phyloP scores from a whole-genome alignment of 2,113 vertebrate species.

The Phalacrocorax aristotelis region DNA sequence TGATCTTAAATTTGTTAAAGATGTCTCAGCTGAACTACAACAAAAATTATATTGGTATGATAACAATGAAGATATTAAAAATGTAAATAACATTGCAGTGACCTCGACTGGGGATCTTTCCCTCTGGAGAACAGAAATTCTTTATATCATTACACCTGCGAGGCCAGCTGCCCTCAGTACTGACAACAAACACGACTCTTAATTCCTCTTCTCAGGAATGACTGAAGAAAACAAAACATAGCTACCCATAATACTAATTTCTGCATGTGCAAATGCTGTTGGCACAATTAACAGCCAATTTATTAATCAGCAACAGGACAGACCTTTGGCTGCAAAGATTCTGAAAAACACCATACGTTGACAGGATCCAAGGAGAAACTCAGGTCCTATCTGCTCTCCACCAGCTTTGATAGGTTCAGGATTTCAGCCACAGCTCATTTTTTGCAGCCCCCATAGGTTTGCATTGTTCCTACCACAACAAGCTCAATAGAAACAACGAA shows the following conservation, averaged over 20 bases:
- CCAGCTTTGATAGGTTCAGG: neutral
- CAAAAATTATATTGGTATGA: neutral
- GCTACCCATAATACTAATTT: neutral
- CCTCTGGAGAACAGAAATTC: neutral
- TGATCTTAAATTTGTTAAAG: neutral
- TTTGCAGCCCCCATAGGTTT: neutral
- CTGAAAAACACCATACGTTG: fast-evolving
- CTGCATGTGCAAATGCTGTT: neutral
- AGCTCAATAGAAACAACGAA: neutral
- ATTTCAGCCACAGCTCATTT: neutral
- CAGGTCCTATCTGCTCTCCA: neutral
- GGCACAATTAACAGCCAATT: neutral
- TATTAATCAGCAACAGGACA: fast-evolving
- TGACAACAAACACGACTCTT: neutral
- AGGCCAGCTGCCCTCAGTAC: neutral
- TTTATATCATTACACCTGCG: neutral
- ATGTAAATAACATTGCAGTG: neutral
- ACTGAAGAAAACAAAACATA: neutral
- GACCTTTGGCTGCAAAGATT: neutral
- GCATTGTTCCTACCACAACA: neutral
- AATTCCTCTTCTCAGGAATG: neutral
- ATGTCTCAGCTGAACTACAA: neutral
- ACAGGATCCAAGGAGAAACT: neutral
- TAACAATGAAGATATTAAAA: neutral
- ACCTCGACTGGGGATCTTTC: neutral